Conservation (phyloP, 2,113 vertebrate species). For the Psittacus erithacus region DNA sequence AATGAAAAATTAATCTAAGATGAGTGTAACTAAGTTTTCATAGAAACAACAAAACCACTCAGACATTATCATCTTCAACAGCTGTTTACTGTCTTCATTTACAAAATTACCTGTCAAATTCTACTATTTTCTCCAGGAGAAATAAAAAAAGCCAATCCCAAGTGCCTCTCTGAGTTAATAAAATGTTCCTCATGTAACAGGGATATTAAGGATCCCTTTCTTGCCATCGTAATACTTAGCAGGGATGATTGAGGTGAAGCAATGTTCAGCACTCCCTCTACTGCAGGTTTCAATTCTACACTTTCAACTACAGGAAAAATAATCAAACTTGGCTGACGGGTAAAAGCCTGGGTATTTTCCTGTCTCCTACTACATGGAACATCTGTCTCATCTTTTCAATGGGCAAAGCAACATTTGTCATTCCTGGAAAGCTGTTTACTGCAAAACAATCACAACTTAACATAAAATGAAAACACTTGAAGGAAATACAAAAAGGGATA, state of each 20-base stretch:
- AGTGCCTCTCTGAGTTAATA: conserved; percentile 3
- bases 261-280: neutral
- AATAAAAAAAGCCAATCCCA: neutral
- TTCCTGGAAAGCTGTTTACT: neutral
- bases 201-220: conserved; percentile 1
- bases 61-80: conserved; percentile 69
- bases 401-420: neutral
- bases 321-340: neutral
- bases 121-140: neutral
- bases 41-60: conserved; percentile 64
- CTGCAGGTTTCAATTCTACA: neutral
- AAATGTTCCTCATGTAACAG: neutral
- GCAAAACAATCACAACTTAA: neutral
- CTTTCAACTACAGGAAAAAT: neutral
- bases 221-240: neutral
- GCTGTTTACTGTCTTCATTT: conserved; percentile 73
- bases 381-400: neutral
- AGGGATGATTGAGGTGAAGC: neutral
- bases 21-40: conserved; percentile 66
- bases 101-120: conserved; percentile 65
- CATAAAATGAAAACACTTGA: neutral
- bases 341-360: neutral
- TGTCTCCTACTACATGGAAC: neutral
- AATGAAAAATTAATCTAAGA: conserved; percentile 74
- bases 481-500: neutral